Base-by-base conservation (phyloP, 2,797 vertebrate genomes). In the Poecilia gillii region DNA sequence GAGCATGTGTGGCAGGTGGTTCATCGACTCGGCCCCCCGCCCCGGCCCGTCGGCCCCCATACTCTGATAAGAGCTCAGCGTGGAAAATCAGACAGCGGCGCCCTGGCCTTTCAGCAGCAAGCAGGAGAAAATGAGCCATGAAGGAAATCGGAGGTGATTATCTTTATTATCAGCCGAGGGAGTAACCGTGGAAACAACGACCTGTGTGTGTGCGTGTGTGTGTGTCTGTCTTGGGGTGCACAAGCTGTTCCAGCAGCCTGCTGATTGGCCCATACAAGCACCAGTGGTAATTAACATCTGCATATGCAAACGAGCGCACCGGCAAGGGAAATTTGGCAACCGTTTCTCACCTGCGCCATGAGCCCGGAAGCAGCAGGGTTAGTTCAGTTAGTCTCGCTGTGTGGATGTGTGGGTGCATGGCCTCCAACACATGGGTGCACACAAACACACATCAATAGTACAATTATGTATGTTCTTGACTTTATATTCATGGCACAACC, bases 251-350 rank as follows among this genome's bases (percentile, higher is more conserved):
- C 86, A 87, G 89, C 87, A 86, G 89, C 84, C 89, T 79, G 84
- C 92, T 84, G 91, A 92, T 94, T 93, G 93, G 92, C 88, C 89
- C 79, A 82, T 90, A 92, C 83, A 88, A 90, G 91, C 92, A 89
- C 88, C 91, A 89, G 81, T 81, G 85, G 89, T 94, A 94, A 94
- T 95, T 93, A 95, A 94, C 94, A 96, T 96, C 95, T 95, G 94
- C 94, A 95, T 92, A 94, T 94, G 91, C 89, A 95, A 94, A 95
- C 82, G 64, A 91, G 79, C 4, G 75, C 77, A 85, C 84, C 82
- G 75, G 90, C 88, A 79, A 81, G 88, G 89, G 89, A 89, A 88
- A 91, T 91, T 90, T 92, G 93, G 90, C 92, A 92, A 86, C 75
- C 74, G 39, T 74, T 87, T 86, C 85, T 92, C 93, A 94, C 95